These are phyloP conservation scores for Yponomeuta malinellus DNA, from an alignment of 2,888 invertebrate genomes.

Conservation along the genomic window DNA sequence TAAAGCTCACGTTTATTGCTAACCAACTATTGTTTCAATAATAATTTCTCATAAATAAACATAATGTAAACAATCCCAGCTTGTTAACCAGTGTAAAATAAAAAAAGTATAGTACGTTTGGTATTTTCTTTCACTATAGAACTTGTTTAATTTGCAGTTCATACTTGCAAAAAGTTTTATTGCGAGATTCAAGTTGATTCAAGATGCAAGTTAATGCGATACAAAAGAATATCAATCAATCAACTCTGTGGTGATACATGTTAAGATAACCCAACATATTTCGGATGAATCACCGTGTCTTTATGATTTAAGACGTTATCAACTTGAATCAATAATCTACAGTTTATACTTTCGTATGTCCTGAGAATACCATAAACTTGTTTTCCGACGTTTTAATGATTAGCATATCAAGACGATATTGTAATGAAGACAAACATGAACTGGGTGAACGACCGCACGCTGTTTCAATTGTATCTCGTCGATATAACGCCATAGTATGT, in stretches of 20 bases:
- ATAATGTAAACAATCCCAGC: slow-evolving; percentile 26
- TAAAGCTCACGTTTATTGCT: neutral
- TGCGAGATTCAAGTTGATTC: neutral
- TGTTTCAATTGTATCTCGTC: slow-evolving; percentile 13
- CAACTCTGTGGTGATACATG: neutral
- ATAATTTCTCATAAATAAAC: slow-evolving; percentile 19
- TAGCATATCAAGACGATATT: slow-evolving; percentile 23
- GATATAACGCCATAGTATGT: slow-evolving; percentile 13
- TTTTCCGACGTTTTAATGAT: slow-evolving; percentile 16
- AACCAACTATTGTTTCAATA: slow-evolving; percentile 6
- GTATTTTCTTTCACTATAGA: neutral
- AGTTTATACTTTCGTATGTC: neutral
- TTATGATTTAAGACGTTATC: neutral
- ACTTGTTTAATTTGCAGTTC: neutral
- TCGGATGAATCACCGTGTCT: neutral
- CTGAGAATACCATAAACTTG: neutral
- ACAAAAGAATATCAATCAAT: neutral
- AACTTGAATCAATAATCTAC: neutral
- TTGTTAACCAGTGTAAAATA: slow-evolving; percentile 25
- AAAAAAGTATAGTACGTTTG: slow-evolving; percentile 20
- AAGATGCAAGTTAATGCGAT: too few species aligned
- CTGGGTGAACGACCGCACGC: slow-evolving; percentile 2
- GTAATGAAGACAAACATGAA: slow-evolving; percentile 13
- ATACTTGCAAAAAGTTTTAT: neutral
- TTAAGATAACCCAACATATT: neutral